These are phyloP conservation scores for Lycocorax pyrrhopterus DNA, from an alignment of 2,113 vertebrate species.

Conservation along the genomic window DNA sequence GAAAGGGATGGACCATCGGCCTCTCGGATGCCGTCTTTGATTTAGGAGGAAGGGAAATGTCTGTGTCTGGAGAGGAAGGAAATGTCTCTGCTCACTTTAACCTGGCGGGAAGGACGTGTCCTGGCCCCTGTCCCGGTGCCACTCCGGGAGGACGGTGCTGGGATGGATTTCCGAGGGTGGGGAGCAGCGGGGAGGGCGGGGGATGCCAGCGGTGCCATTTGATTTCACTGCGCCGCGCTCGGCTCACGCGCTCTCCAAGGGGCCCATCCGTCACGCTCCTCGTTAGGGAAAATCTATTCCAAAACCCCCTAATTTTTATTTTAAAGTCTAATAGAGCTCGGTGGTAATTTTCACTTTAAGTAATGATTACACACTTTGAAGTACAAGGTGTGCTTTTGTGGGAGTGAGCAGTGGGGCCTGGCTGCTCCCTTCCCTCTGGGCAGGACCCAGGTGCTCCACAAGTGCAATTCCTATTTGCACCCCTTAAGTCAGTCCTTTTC, in stretches of 20 bases:
- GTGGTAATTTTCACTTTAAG: constrained; percentile 54
- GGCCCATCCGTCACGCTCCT: constrained; percentile 46
- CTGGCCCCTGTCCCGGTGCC: not conserved
- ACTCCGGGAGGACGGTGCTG: rapidly evolving
- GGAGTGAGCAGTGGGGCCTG: rapidly evolving
- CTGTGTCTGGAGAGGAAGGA: not conserved
- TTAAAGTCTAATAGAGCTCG: constrained; percentile 16
- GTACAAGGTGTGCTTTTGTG: not conserved
- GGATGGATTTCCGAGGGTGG: not conserved
- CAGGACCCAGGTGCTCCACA: not conserved
- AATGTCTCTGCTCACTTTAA: not conserved
- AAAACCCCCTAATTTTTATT: constrained; percentile 61
- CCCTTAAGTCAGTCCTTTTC: rapidly evolving
- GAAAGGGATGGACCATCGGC: not conserved
- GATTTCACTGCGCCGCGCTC: not conserved
- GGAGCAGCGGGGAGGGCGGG: not conserved
- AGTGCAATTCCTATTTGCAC: not conserved
- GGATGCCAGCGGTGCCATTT: not conserved
- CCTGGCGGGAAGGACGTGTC: not conserved
- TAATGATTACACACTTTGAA: not conserved
- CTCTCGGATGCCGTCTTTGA: not conserved
- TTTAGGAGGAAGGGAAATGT: not conserved
- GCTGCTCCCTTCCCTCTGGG: not conserved
- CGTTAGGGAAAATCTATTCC: constrained; percentile 63
- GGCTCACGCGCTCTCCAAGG: not conserved